A percentile compares a stretch with the other conserved stretches of the same genome.
Evolutionary conservation across 2,113 vertebrate species (phyloP).

Genomic region (Rousettus leschenaultii): DNA sequence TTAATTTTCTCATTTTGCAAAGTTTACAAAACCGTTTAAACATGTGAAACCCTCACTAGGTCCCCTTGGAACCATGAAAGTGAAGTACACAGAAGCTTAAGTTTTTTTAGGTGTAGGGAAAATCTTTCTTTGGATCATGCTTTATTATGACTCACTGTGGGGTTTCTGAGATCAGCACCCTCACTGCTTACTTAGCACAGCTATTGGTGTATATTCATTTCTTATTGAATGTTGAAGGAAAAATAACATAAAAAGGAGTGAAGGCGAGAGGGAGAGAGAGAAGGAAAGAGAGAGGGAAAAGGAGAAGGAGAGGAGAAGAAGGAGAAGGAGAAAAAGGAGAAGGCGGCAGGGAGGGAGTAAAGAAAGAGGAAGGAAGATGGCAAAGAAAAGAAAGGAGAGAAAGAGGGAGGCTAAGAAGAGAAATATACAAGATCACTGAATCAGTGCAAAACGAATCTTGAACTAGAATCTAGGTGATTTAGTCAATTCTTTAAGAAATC

Average conservation of each 20-base stretch:
- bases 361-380: background rate
- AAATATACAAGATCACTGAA: background rate
- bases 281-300: background rate
- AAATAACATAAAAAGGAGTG: background rate
- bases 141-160: background rate
- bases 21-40: background rate
- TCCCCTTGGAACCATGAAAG: background rate
- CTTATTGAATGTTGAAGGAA: background rate
- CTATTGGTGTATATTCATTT: background rate
- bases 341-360: background rate
- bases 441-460: background rate
- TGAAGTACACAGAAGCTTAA: background rate
- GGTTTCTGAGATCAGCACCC: background rate
- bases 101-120: background rate
- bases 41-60: background rate
- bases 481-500: background rate
- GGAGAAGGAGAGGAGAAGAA: background rate
- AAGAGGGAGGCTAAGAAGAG: background rate
- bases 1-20: background rate
- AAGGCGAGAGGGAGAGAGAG: background rate
- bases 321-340: background rate
- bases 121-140: too few relatives aligned
- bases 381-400: background rate
- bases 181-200: background rate
- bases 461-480: background rate